A percentile compares a stretch with the other conserved stretches of the same genome.
Evolutionary conservation across 2,888 invertebrate genomes (phyloP).

Genomic region (Limenitis camilla): DNA sequence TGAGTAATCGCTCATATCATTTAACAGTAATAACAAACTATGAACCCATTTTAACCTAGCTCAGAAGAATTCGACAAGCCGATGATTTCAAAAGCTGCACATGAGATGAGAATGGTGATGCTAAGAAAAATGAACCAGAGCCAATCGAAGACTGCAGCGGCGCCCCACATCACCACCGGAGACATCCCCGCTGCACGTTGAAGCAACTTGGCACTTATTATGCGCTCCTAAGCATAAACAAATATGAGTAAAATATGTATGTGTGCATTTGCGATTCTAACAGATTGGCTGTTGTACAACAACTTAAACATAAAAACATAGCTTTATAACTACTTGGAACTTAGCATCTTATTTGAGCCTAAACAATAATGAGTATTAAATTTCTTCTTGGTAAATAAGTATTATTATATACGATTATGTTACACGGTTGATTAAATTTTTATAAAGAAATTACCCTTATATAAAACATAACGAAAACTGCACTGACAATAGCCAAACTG

Average conservation of each 20-base stretch:
- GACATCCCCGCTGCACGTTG: conserved; percentile 83
- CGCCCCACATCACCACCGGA: conserved; percentile 79
- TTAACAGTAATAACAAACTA: no score
- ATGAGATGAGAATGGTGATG: conserved; percentile 73
- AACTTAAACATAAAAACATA: no score
- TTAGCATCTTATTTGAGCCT: no score
- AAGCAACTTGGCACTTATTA: conserved; percentile 79
- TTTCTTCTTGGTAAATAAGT: no score
- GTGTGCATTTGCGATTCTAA: no score
- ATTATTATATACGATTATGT: no score
- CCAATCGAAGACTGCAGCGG: conserved; percentile 80
- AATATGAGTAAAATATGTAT: neutral
- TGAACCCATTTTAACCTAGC: no score
- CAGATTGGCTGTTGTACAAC: no score
- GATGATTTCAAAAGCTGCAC: conserved; percentile 79
- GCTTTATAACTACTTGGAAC: no score
- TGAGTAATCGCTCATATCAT: no score
- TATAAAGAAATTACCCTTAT: conserved; percentile 58
- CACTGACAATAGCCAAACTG: conserved; percentile 80
- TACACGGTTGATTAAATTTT: no score
- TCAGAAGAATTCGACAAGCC: no score
- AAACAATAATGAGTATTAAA: conserved; percentile 77
- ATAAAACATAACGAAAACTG: conserved; percentile 77
- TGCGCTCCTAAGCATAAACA: conserved; percentile 71
- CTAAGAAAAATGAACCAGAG: conserved; percentile 75